phyloP scores from a whole-genome alignment of 2,888 invertebrate species.

The Germaria angustata region DNA sequence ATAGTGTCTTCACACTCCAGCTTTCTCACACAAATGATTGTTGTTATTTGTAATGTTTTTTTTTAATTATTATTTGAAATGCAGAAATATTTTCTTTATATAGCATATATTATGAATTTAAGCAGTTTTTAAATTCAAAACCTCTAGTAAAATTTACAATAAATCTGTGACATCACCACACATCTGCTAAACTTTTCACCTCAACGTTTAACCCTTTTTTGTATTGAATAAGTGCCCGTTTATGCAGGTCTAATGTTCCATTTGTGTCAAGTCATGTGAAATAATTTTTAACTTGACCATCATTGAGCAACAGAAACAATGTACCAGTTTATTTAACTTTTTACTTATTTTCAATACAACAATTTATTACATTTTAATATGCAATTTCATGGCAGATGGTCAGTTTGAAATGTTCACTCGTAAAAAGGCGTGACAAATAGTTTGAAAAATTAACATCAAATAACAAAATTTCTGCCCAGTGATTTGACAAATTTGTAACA shows the following conservation, averaged over 20 bases:
- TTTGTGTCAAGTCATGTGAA: slow-evolving; percentile 59
- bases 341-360: slow-evolving; percentile 23
- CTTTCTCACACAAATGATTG: too few relatives aligned
- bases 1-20: too few relatives aligned
- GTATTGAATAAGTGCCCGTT: background rate
- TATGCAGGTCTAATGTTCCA: background rate
- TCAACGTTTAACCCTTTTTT: slow-evolving; percentile 33
- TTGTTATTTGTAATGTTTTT: too few relatives aligned
- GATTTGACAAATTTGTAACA: slow-evolving; percentile 51
- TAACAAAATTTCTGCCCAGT: slow-evolving; percentile 53
- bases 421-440: slow-evolving; percentile 52
- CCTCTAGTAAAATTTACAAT: background rate
- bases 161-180: background rate
- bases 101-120: too few relatives aligned
- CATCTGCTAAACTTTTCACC: slow-evolving; percentile 56
- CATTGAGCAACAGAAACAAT: background rate
- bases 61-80: too few relatives aligned
- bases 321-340: slow-evolving; percentile 13
- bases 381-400: slow-evolving; percentile 52
- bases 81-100: too few relatives aligned
- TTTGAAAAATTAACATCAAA: slow-evolving; percentile 40
- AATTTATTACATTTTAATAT: slow-evolving; percentile 49
- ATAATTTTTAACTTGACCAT: slow-evolving; percentile 56
- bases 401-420: slow-evolving; percentile 34
- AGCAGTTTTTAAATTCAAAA: too few relatives aligned